Evolutionary conservation across 2,113 vertebrate species (phyloP).

Genomic region (Leptocoma aspasia): DNA sequence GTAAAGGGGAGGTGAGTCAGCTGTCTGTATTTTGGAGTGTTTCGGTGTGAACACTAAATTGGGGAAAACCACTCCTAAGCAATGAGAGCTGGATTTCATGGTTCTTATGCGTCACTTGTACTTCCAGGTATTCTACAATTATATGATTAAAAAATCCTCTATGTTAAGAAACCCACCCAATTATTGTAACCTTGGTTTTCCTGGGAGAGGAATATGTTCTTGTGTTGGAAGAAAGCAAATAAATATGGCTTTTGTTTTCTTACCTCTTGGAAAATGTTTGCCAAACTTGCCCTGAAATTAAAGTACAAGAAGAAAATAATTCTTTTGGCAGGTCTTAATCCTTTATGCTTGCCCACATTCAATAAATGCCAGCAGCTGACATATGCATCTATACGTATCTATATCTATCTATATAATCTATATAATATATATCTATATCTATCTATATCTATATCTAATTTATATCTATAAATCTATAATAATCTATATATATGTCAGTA

Average conservation of each 20-base stretch:
- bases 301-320: not conserved
- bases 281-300: not conserved
- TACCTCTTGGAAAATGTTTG: not conserved
- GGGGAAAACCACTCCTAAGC: not conserved
- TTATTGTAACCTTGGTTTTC: not conserved
- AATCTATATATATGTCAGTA: no score
- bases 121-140: not conserved
- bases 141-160: not conserved
- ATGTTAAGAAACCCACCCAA: not conserved
- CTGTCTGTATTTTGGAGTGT: not conserved
- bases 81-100: rapidly evolving
- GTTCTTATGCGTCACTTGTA: not conserved
- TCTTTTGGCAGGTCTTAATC: not conserved
- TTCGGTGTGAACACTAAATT: rapidly evolving
- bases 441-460: no score
- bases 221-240: not conserved
- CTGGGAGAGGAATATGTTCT: not conserved
- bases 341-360: not conserved
- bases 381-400: not conserved
- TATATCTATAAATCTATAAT: not conserved
- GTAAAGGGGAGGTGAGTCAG: not conserved
- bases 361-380: not conserved
- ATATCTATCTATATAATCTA: not conserved
- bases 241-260: not conserved
- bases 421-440: not conserved